Conservation (phyloP, 2,113 vertebrate species). For the Eublepharis macularius region DNA sequence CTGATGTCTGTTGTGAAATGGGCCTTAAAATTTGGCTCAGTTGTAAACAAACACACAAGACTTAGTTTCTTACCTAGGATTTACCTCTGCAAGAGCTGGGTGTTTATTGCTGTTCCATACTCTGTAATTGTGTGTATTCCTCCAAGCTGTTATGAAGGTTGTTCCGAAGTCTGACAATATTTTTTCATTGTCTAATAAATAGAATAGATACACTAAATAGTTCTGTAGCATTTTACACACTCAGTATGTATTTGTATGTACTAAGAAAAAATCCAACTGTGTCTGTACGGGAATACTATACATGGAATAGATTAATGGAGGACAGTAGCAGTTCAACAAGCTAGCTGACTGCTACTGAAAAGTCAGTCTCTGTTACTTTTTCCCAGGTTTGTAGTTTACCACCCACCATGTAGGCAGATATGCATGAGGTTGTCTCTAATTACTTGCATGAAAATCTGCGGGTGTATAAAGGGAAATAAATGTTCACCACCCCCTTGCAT, state of each 20-base stretch:
- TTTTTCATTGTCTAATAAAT: conserved; percentile 88
- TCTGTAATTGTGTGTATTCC: conserved; percentile 93
- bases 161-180: conserved; percentile 89
- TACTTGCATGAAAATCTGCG: neutral
- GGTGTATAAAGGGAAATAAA: neutral
- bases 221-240: neutral
- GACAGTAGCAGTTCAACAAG: neutral
- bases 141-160: conserved; percentile 89
- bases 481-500: neutral
- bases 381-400: neutral
- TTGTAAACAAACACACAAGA: neutral
- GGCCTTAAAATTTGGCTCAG: too few species aligned
- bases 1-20: too few species aligned
- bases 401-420: neutral
- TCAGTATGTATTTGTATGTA: neutral
- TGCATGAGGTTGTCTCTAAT: too few species aligned
- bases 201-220: conserved; percentile 29
- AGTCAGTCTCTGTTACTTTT: neutral
- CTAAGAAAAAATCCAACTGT: neutral
- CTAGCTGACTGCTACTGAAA: neutral
- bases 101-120: conserved; percentile 96
- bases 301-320: neutral
- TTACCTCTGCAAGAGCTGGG: conserved; percentile 85
- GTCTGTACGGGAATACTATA: neutral
- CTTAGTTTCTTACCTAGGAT: conserved; percentile 82